A percentile compares a stretch with the other conserved stretches of the same genome.
phyloP scores from a whole-genome alignment of 2,888 invertebrate genomes.

The Parnassius apollo region DNA sequence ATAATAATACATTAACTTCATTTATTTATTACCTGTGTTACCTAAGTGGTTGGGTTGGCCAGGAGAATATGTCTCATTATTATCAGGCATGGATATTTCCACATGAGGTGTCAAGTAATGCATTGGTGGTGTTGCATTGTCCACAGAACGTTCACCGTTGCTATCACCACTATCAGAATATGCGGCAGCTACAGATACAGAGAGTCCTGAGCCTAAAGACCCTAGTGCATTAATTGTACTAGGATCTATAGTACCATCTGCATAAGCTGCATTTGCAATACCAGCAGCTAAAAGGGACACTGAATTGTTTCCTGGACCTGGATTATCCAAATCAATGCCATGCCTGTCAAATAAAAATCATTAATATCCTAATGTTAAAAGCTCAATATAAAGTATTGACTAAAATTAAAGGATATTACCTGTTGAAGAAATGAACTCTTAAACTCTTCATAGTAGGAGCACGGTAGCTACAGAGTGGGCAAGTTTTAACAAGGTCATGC shows the following conservation, averaged over 20 bases:
- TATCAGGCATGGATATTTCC: slow-evolving; percentile 93
- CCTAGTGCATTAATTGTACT: slow-evolving; percentile 77
- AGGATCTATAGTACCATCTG: slow-evolving; percentile 78
- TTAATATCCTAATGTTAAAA: neutral
- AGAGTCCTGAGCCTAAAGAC: slow-evolving; percentile 82
- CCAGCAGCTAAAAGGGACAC: slow-evolving; percentile 87
- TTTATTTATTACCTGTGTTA: slow-evolving; percentile 49
- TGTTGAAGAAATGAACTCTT: slow-evolving; percentile 93
- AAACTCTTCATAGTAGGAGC: slow-evolving; percentile 95
- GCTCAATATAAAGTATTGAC: neutral
- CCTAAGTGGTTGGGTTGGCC: slow-evolving; percentile 69
- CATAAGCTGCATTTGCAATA: slow-evolving; percentile 81
- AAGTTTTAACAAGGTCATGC: slow-evolving; percentile 93
- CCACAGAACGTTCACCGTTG: slow-evolving; percentile 88
- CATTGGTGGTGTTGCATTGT: slow-evolving; percentile 94
- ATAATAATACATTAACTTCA: slow-evolving; percentile 1
- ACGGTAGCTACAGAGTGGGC: slow-evolving; percentile 93
- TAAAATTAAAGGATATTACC: slow-evolving; percentile 70
- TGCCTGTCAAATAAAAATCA: slow-evolving; percentile 77
- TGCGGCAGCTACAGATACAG: slow-evolving; percentile 85
- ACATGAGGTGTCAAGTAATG: slow-evolving; percentile 95
- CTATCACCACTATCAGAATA: slow-evolving; percentile 93
- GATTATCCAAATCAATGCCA: slow-evolving; percentile 94
- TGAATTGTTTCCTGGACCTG: slow-evolving; percentile 90
- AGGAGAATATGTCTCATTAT: slow-evolving; percentile 85